Evolutionary conservation across 2,888 invertebrate species (phyloP), one percentile per base, ranked within the genome.

Genomic region (Chrysopilus asiliformis): DNA sequence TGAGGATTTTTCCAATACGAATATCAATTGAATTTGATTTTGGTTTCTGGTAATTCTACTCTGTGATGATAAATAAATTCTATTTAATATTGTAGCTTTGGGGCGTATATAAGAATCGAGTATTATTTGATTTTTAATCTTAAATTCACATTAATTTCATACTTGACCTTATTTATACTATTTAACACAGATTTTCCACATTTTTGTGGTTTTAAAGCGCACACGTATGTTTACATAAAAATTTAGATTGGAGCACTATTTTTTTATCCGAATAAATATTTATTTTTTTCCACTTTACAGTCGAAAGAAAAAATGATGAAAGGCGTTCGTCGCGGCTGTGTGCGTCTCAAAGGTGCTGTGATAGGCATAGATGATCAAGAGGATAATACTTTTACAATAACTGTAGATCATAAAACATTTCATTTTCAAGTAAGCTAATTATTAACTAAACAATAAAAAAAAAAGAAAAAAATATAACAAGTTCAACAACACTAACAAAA

Each of bases 331-430:
- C 74, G 97, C 45, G 97, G 98, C 35, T 97, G 97, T 67, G 95
- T 98, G 20, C 73, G 95, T n/a, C 71, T 98, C 28, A 82, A 91
- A 64, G 94, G 93, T 32, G 97, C 98, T 2, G 83, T 97, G 28
- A 89, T 99, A 55, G 98, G 98, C 32, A 98, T 99, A 50, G 97
- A 98, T 58, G 94, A 95, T 59, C 95, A 95, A 63, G 95, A 97
- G 61, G 97, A 98, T 64, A 91, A 94, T 56, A 95, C 95, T 4
- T 99, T 98, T 67, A 98, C 97, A 32, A 91, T 98, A 53, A 95
- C 94, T 4, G 95, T 95, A 33, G 98, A 98, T 65, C 90, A 94
- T 52, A 99, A 98, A 66, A 94, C 94, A 10, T 98, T 98, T 67
- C 98, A 98, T 66, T 94, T 98, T 64, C 97, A 98, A 74, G 74